Evolutionary conservation across 2,113 vertebrate genomes (phyloP), one percentile per base, ranked within the genome.

Genomic region (Beaufortia kweichowensis): DNA sequence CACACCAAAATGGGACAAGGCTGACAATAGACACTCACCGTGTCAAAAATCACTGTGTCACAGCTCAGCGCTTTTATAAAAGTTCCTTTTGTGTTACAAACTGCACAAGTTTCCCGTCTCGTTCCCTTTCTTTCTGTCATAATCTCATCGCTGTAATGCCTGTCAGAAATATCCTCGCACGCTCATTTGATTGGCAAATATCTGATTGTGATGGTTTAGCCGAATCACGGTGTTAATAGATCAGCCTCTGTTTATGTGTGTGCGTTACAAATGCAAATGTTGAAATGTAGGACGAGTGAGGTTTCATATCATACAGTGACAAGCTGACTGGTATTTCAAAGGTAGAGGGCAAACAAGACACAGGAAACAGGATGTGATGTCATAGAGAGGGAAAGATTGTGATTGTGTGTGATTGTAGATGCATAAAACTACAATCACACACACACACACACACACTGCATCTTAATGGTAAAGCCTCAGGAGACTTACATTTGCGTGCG

Each of bases 181-280:
- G 55, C 43, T 80, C 39, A 83, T 91, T 90, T 90, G 84, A 75
- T 81, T 85, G 53, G 46, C 76, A 88, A 85, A 85, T 78, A 8
- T 2, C 76, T 77, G 29, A 75, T 73, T 80, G 80, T 83, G 67
- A 29, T 79, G 84, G 82, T 84, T 84, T 79, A 62, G 68, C 62
- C 61, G 53, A 80, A 78, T 85, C 72, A 73, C 75, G 78, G 59
- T 19, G 4, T 65, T 29, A 19, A 55, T 41, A 39, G 33, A 56
- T 74, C 69, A 24, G 50, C 33, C 57, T 56, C 63, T 64, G 29
- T 66, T 1, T 46, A 3, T 53, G n/a, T 43, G 55, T 21, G 53
- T 26, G 61, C 50, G 65, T 46, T 61, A 43, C 4, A 14, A n/a
- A 78, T 78, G 76, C 68, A 71, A 71, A 79, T 57, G 24, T 48